These are phyloP conservation scores for Steinernema carpocapsae DNA, from an alignment of 2,888 invertebrate species.

Conservation along the genomic window DNA sequence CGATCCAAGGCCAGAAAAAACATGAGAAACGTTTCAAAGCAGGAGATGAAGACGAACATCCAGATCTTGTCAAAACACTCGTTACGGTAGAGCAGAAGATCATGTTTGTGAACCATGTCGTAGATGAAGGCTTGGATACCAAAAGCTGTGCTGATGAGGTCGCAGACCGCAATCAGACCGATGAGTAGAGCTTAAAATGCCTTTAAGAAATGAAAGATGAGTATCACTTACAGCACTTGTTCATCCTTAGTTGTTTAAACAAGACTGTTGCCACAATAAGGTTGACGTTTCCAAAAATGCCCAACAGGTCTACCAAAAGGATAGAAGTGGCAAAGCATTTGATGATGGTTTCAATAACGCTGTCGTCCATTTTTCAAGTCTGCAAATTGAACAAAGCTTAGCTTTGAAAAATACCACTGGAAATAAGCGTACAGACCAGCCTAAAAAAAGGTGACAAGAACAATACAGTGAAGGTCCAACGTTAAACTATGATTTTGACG, in stretches of 20 bases:
- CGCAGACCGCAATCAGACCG: neutral
- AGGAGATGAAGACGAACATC: slow-evolving; percentile 6
- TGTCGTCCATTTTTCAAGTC: too few species aligned
- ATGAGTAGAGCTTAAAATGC: neutral
- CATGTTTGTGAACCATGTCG: slow-evolving; percentile 13
- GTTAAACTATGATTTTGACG: too few species aligned
- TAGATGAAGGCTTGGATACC: slow-evolving; percentile 14
- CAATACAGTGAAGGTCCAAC: too few species aligned
- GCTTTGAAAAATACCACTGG: too few species aligned
- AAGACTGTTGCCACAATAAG: neutral
- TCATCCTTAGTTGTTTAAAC: neutral
- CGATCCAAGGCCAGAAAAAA: neutral
- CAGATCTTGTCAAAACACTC: slow-evolving; percentile 9
- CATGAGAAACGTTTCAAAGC: neutral
- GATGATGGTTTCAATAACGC: too few species aligned
- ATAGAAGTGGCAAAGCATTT: slow-evolving; percentile 7
- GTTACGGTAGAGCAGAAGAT: neutral
- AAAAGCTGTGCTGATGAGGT: slow-evolving; percentile 8
- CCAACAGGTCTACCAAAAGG: neutral
- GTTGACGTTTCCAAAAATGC: slow-evolving; percentile 5
- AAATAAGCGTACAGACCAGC: too few species aligned
- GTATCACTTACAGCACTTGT: slow-evolving; percentile 10
- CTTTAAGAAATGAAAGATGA: neutral
- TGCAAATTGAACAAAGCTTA: too few species aligned
- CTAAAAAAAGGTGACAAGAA: too few species aligned